A percentile compares a stretch with the other conserved stretches of the same genome.
These are phyloP conservation scores for Chloroceryle inda DNA, from an alignment of 2,797 vertebrate genomes.

Conservation along the genomic window DNA sequence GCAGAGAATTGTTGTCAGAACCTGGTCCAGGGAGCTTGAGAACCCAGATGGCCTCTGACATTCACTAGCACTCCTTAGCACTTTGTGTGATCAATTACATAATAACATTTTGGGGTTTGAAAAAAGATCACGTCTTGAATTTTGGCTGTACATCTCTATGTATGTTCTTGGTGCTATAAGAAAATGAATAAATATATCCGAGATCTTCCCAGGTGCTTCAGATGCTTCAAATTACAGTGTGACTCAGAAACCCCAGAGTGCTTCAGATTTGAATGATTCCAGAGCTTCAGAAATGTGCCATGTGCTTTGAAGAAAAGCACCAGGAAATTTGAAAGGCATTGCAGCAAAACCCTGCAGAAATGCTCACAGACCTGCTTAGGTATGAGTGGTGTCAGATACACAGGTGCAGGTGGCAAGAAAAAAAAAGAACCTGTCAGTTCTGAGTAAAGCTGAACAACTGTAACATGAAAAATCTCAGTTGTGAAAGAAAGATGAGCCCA, in stretches of 20 bases:
- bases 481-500: neutral
- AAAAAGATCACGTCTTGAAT: neutral
- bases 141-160: neutral
- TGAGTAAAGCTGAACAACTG: neutral
- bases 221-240: conserved; percentile 33
- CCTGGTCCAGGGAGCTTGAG: neutral
- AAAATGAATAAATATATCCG: conserved; percentile 59
- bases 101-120: neutral
- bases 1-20: neutral
- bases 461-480: neutral
- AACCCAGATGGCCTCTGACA: neutral
- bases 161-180: neutral
- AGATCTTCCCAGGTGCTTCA: conserved; percentile 30
- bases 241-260: conserved; percentile 44
- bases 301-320: conserved; percentile 55
- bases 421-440: conserved; percentile 2
- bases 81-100: neutral
- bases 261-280: conserved; percentile 57
- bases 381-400: neutral
- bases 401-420: conserved; percentile 4
- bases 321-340: conserved; percentile 47
- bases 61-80: neutral
- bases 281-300: conserved; percentile 36
- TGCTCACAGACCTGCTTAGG: conserved; percentile 9
- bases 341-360: conserved; percentile 36